Evolutionary conservation across 2,888 invertebrate species (phyloP).

Genomic region (Zygogramma bicolorata): DNA sequence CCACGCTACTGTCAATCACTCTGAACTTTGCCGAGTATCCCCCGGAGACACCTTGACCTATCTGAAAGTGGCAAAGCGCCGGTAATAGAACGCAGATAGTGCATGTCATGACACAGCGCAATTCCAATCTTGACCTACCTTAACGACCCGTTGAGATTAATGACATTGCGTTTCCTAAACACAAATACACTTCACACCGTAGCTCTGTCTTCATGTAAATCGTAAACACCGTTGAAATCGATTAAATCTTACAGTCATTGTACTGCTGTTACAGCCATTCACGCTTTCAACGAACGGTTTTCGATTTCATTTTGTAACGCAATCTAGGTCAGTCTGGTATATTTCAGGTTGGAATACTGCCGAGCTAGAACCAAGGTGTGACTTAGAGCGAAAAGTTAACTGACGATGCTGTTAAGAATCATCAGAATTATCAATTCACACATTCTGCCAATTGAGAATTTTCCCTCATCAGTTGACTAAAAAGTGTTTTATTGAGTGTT

Average conservation of each 20-base stretch:
- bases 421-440: no score
- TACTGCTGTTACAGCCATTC: background rate
- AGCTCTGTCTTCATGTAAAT: constrained; percentile 41
- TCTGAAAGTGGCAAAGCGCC: constrained; percentile 46
- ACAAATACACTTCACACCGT: constrained; percentile 21
- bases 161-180: constrained; percentile 57
- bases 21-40: constrained; percentile 10
- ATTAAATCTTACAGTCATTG: constrained; percentile 7
- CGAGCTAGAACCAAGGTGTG: no score
- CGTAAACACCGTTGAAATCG: constrained; percentile 35
- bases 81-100: constrained; percentile 57
- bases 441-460: no score
- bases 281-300: background rate
- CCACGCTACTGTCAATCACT: background rate
- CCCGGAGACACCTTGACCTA: constrained; percentile 51
- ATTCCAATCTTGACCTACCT: constrained; percentile 61
- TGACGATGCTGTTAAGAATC: no score
- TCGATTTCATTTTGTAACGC: background rate
- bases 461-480: no score
- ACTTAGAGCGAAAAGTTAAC: no score
- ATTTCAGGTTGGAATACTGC: background rate
- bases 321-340: constrained; percentile 1
- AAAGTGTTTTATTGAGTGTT: no score
- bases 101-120: constrained; percentile 62
- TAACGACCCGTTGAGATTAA: constrained; percentile 62